Evolutionary conservation across 2,888 invertebrate genomes (phyloP).

Genomic region (Alentia gelatinosa): DNA sequence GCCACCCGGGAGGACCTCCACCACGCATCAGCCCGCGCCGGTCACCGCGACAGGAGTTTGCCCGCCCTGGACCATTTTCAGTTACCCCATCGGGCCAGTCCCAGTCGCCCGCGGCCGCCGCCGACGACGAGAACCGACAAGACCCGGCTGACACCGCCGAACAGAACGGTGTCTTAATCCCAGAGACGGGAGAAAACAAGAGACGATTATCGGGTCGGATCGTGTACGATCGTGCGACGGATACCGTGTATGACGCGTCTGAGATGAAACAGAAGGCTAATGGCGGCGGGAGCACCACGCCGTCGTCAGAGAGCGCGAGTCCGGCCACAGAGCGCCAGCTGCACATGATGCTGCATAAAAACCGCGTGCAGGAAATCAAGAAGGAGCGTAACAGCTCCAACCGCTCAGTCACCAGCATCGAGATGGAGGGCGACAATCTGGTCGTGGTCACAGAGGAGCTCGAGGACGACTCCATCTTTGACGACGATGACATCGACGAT

Average conservation of each 20-base stretch:
- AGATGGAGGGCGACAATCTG: slow-evolving; percentile 81
- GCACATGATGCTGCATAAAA: slow-evolving; percentile 63
- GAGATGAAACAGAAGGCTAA: not conserved
- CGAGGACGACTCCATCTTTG: slow-evolving; percentile 62
- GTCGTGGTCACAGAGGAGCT: slow-evolving; percentile 77
- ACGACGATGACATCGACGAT: slow-evolving; percentile 9
- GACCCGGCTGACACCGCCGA: not conserved
- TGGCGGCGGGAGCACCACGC: slow-evolving; percentile 57
- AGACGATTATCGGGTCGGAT: not conserved
- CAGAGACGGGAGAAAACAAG: not conserved
- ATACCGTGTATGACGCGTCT: not conserved
- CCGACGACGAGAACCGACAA: not conserved
- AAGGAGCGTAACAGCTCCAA: slow-evolving; percentile 48
- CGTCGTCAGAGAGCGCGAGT: slow-evolving; percentile 69
- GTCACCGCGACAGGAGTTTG: slow-evolving; percentile 64
- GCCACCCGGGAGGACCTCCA: not conserved
- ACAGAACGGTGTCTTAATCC: not conserved
- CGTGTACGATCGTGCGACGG: not conserved
- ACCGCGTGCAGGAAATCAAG: slow-evolving; percentile 57
- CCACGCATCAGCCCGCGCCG: slow-evolving; percentile 71
- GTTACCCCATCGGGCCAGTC: not conserved
- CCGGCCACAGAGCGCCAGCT: slow-evolving; percentile 74
- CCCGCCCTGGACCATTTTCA: slow-evolving; percentile 46
- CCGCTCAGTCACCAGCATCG: slow-evolving; percentile 73
- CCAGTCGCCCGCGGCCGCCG: not conserved